These are phyloP conservation scores for Meteorus colon DNA, from an alignment of 2,888 invertebrate genomes.

Conservation along the genomic window DNA sequence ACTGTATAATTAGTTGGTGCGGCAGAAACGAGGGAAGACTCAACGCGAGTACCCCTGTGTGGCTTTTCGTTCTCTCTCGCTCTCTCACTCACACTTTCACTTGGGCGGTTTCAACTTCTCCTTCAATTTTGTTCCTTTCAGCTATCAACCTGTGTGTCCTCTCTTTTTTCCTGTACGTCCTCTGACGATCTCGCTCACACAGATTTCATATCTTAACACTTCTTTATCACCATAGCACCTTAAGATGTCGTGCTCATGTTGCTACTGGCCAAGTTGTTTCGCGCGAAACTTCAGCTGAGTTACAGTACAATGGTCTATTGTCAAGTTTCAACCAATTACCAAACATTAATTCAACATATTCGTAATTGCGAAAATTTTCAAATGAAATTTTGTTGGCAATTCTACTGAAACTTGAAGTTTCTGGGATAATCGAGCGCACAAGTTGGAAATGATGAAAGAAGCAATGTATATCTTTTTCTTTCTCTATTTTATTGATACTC, in stretches of 20 bases:
- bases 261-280: conserved; percentile 55
- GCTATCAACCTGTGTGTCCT: conserved; percentile 44
- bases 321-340: conserved; percentile 11
- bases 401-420: too few relatives aligned
- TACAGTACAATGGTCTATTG: neutral
- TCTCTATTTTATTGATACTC: too few relatives aligned
- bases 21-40: conserved; percentile 44
- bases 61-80: conserved; percentile 34
- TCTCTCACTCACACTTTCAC: neutral
- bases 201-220: conserved; percentile 68
- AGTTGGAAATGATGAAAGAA: too few relatives aligned
- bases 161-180: too few relatives aligned
- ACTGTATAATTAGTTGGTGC: conserved; percentile 65
- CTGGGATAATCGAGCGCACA: too few relatives aligned
- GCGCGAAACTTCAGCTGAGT: conserved; percentile 34
- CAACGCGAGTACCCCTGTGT: conserved; percentile 49
- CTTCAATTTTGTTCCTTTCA: conserved; percentile 24
- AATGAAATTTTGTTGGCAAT: too few relatives aligned
- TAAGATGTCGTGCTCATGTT: conserved; percentile 59
- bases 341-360: neutral
- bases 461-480: too few relatives aligned
- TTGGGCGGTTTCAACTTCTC: conserved; percentile 1
- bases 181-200: conserved; percentile 28
- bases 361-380: neutral
- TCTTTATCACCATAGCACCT: conserved; percentile 59